Evolutionary conservation across 1,140 invertebrate genomes (phyloP), one percentile per base, ranked within the genome.

Genomic region (Varroa destructor): DNA sequence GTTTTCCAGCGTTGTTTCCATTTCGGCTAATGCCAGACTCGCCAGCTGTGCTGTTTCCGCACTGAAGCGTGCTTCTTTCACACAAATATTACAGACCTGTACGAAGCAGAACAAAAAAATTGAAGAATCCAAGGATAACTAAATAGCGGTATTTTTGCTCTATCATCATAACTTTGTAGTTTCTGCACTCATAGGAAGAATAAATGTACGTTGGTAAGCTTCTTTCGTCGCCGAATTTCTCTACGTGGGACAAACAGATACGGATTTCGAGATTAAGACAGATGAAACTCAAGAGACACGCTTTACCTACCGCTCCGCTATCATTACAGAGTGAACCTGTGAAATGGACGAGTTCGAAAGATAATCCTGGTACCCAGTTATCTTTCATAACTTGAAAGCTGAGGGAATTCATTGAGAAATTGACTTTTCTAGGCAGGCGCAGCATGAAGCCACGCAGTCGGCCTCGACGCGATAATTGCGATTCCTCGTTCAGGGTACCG

Each of bases 41-140:
- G 36, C 54, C 36, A 72, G 54, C 70, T 64, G 72, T 5, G 55
- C 46, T 4, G 72, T 43, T 8, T 71, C 54, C 6, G 71, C 73
- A 43, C 57, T 57, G 40, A 74, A 51, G 12, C 72, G 72, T n/a
- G 73, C 54, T 14, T 74, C 72, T 4, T 71, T 72, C 43, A 73
- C 71, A n/a, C 70, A 51, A 25, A 74, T 55, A 1, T 51, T 72
- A 51, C 57, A 73, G n/a, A 67, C 67, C 37, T 43, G 37, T 36
- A 72, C 46, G 8, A n/a, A 43, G 40, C 3, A 58, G 46, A 51
- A 8, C 46, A 51, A 51, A 51, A 3, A 8, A 46, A n/a, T 43
- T 71, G 70, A 56, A 73, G 46, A 2, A 25, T 25, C 25, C 54
- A 37, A 61, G n/a, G 1, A 46, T 3, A 1, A 72, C 58, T 42